Evolutionary conservation across 2,888 invertebrate species (phyloP), one percentile per base, ranked within the genome.

Genomic region (Aethes cnicana): DNA sequence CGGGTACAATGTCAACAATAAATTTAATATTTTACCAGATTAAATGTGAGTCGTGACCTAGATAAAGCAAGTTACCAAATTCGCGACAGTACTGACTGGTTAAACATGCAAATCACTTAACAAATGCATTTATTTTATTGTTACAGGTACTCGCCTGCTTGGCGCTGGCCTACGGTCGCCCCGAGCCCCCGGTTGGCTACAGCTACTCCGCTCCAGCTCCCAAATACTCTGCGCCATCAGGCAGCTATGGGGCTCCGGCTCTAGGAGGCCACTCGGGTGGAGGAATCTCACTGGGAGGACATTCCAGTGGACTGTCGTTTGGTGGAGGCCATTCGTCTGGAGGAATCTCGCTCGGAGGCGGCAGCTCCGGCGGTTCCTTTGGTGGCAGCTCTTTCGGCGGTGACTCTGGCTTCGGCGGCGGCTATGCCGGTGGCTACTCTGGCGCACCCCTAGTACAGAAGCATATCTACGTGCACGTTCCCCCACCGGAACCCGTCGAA

Each of bases 401-500:
- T 44, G 84, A 83, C 46, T 66, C 80, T 23, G 85, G 84, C 26
- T 80, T 83, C 62, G 74, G 76, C 9, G 85, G 88, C 26, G 86
- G 88, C 49, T 81, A 76, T 54, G 81, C 81, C 12, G 86, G 89
- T 39, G 89, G 90, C 12, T 85, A 77, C 64, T 84, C 85, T 32
- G 88, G 90, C 30, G 91, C 92, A 62, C 92, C 94, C 64, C 89
- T 95, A 32, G 93, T 96, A 60, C 95, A 95, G 77, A 96, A 95
- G 74, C 96, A 95, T 91, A 95, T 95, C 81, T 96, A 96, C 91
- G 96, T 96, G 3, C 96, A 96, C 78, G 96, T 96, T 8, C 96
- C 96, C 42, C 96, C 96, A 72, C 95, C 94, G 91, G 96, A 96
- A 82, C 95, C 94, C n/a, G 93, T 94, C 66, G 93, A 94, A 70